phyloP scores from a whole-genome alignment of 2,888 invertebrate species.

The Eilema sororculum region DNA sequence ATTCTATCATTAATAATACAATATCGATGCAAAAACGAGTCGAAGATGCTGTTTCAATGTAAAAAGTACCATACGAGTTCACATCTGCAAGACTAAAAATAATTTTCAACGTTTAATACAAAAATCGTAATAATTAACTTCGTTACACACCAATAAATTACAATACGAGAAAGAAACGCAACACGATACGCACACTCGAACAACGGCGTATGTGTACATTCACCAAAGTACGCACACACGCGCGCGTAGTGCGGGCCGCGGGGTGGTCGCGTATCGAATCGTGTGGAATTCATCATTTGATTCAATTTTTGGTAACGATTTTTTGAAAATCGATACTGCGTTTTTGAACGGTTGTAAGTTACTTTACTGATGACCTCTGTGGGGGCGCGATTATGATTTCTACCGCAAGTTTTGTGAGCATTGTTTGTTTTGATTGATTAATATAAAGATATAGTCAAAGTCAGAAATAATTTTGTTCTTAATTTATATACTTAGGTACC shows the following conservation, averaged over 20 bases:
- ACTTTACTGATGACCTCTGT: not conserved
- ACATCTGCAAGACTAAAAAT: constrained; percentile 83
- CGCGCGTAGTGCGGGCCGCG: constrained; percentile 51
- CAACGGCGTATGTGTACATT: constrained; percentile 37
- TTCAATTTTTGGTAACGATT: constrained; percentile 28
- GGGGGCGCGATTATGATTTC: not conserved
- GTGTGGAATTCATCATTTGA: constrained; percentile 37
- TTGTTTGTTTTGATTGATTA: too few relatives aligned
- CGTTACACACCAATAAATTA: constrained; percentile 87
- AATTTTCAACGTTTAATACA: constrained; percentile 87
- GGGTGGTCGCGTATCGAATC: constrained; percentile 33
- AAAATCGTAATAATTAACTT: constrained; percentile 87
- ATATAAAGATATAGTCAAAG: too few relatives aligned
- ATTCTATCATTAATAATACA: constrained; percentile 54
- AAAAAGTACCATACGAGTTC: constrained; percentile 66
- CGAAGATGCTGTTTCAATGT: constrained; percentile 69
- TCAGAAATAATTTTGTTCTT: too few relatives aligned
- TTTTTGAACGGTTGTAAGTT: not conserved
- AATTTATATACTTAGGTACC: too few relatives aligned
- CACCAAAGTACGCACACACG: constrained; percentile 44
- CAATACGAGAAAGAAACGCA: constrained; percentile 86
- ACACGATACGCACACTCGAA: constrained; percentile 71
- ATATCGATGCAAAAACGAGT: constrained; percentile 54
- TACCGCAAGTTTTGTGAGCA: too few relatives aligned
- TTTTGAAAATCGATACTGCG: constrained; percentile 18